phyloP scores from a whole-genome alignment of 2,797 vertebrate genomes.

The Heterohyrax brucei region DNA sequence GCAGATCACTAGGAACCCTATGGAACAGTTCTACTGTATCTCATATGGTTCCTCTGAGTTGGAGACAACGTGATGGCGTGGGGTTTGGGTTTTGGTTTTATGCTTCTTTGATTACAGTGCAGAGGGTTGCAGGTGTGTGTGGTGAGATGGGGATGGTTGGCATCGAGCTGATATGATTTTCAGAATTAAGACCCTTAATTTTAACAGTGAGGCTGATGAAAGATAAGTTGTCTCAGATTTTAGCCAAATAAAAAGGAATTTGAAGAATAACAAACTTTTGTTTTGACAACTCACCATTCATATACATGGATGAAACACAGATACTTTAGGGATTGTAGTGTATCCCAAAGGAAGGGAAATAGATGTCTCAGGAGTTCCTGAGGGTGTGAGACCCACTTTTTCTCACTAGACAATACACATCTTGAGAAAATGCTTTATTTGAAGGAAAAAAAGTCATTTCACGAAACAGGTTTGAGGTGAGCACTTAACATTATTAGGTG shows the following conservation, averaged over 20 bases:
- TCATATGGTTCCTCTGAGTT: too few species aligned
- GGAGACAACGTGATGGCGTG: too few species aligned
- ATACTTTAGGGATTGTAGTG: neutral
- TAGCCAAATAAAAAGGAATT: constrained; percentile 27
- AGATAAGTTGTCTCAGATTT: constrained; percentile 20
- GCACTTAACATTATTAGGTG: neutral
- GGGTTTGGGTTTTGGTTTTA: too few species aligned
- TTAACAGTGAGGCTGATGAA: constrained; percentile 43
- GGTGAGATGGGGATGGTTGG: neutral
- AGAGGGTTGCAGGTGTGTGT: neutral
- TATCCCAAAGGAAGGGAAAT: constrained; percentile 5
- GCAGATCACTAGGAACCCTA: too few species aligned
- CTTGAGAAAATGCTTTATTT: neutral
- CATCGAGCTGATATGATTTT: neutral
- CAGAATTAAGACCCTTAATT: constrained; percentile 28
- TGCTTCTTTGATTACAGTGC: constrained; percentile 9
- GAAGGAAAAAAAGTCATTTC: constrained; percentile 41
- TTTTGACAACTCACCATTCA: neutral
- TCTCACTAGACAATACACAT: neutral
- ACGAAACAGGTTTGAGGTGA: constrained; percentile 38
- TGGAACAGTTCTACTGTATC: too few species aligned
- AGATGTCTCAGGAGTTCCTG: neutral
- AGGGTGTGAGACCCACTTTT: neutral
- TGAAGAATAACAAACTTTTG: constrained; percentile 38
- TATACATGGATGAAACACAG: neutral